Conservation (phyloP, 2,888 invertebrate genomes). For the Cantharis nigra region DNA sequence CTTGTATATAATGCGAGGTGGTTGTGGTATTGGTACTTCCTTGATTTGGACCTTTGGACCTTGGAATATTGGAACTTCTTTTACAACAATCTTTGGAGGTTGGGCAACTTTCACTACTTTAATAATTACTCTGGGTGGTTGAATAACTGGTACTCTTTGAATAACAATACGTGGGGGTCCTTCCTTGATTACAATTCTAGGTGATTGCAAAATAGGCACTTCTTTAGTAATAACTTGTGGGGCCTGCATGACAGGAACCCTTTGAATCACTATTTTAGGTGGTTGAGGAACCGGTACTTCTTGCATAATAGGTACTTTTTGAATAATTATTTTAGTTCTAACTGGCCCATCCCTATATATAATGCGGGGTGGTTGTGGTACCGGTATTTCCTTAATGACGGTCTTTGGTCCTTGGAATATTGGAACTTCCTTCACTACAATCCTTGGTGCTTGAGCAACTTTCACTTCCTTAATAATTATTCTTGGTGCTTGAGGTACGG, state of each 20-base stretch:
- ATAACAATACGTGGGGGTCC: background rate
- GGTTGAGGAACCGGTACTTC: background rate
- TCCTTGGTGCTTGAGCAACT: slow-evolving; percentile 1
- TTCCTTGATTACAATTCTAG: background rate
- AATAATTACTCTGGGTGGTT: slow-evolving; percentile 6
- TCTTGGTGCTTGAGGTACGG: background rate
- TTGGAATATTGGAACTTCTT: slow-evolving; percentile 8
- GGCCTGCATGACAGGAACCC: background rate
- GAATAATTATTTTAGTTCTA: background rate
- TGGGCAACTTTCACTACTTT: slow-evolving; percentile 8
- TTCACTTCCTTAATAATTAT: slow-evolving; percentile 10
- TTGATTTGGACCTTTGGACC: background rate
- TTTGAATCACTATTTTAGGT: background rate
- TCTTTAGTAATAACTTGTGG: background rate
- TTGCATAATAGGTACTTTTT: slow-evolving; percentile 2
- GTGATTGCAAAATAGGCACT: background rate
- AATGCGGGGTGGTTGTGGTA: background rate
- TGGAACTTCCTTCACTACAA: slow-evolving; percentile 14
- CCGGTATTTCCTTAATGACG: background rate
- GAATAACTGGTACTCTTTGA: background rate
- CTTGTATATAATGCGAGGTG: background rate
- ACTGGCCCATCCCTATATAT: background rate
- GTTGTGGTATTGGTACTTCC: background rate
- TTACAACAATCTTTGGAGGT: slow-evolving; percentile 8
- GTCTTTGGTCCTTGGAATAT: slow-evolving; percentile 1